phyloP scores from a whole-genome alignment of 2,888 invertebrate species.

The Apamea crenata region DNA sequence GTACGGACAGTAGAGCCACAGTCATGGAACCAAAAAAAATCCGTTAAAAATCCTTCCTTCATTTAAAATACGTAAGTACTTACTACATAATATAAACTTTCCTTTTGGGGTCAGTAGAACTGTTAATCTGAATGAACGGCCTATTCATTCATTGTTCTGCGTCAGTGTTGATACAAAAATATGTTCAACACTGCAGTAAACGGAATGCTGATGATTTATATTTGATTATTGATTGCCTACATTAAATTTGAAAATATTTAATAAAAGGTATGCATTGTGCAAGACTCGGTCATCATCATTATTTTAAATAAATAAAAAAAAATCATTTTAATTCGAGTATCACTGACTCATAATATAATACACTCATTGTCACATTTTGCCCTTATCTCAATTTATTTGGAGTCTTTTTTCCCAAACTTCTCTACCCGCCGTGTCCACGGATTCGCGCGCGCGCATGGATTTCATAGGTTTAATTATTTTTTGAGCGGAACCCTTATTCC shows the following conservation, averaged over 20 bases:
- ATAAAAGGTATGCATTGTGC: neutral
- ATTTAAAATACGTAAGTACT: neutral
- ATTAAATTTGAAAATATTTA: neutral
- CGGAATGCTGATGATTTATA: neutral
- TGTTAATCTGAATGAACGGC: constrained; percentile 3
- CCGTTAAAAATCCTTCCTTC: neutral
- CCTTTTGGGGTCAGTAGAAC: constrained; percentile 3
- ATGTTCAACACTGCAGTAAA: constrained; percentile 10
- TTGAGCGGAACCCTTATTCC: too few species aligned
- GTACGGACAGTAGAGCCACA: neutral
- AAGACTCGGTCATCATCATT: too few species aligned
- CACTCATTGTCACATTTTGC: too few species aligned
- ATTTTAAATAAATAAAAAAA: too few species aligned
- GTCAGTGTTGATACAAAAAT: constrained; percentile 15
- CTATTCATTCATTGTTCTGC: constrained; percentile 20
- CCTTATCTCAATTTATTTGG: too few species aligned
- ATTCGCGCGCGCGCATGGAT: too few species aligned
- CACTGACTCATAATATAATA: too few species aligned
- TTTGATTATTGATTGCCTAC: neutral
- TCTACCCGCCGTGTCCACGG: too few species aligned
- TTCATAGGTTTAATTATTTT: too few species aligned
- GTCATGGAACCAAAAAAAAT: neutral
- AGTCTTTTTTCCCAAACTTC: too few species aligned
- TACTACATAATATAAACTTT: neutral
- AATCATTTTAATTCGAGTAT: too few species aligned